phyloP scores from a whole-genome alignment of 2,888 invertebrate species.

The Monopis laevigella region DNA sequence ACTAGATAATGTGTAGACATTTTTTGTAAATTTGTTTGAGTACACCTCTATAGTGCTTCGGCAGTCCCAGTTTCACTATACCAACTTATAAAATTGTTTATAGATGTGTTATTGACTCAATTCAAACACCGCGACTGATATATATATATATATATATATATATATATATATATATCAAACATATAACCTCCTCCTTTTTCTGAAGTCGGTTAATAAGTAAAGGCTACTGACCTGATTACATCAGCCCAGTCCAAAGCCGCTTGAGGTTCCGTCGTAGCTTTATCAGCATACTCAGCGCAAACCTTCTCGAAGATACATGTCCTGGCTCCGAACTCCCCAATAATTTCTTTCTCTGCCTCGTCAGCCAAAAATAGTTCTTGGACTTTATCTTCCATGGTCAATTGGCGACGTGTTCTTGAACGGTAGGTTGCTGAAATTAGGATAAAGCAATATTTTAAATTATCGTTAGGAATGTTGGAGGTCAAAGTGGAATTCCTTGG shows the following conservation, averaged over 20 bases:
- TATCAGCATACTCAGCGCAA: slow-evolving; percentile 75
- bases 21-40: no score
- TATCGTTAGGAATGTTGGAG: neutral
- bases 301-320: slow-evolving; percentile 84
- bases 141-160: no score
- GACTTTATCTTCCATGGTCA: slow-evolving; percentile 28
- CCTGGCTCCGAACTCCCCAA: slow-evolving; percentile 78
- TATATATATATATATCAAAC: no score
- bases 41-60: no score
- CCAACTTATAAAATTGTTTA: no score
- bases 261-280: slow-evolving; percentile 52
- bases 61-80: no score
- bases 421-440: slow-evolving; percentile 75
- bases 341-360: slow-evolving; percentile 82
- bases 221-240: slow-evolving; percentile 74
- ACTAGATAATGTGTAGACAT: no score
- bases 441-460: neutral
- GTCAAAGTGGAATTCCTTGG: no score
- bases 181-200: no score
- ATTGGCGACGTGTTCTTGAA: slow-evolving; percentile 69
- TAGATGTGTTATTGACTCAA: no score
- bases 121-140: no score
- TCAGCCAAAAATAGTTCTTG: slow-evolving; percentile 64
- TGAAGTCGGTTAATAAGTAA: neutral
- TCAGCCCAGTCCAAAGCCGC: slow-evolving; percentile 75